Base-by-base conservation (phyloP, 2,888 invertebrate genomes). In the Nysson spinosus region DNA sequence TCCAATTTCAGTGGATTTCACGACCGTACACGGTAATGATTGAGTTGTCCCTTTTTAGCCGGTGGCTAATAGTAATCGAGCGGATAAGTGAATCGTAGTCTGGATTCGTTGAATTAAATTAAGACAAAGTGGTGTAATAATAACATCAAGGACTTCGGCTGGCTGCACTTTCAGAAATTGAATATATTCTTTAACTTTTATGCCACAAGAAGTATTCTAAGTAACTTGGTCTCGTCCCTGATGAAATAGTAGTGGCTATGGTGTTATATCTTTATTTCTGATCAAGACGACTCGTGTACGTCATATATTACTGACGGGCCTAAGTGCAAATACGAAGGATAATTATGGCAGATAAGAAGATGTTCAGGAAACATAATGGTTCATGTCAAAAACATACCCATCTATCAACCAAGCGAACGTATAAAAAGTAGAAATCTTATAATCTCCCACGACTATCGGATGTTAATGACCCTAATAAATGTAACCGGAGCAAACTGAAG, bases 401-500 rank as follows among this genome's bases (percentile, higher is more conserved):
- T 54, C 61, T 52, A 37, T 40, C 39, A 47, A 24, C 20, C 40
- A 57, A 55, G 60, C 46, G 54, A 47, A 39, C 32, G 39, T 43
- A 32, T 39, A 42, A 58, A 55, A 49, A 46, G 30, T 26, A 16
- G 22, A 12, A 16, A 24, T 28, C 37, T 52, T 42, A 51, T 64
- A 67, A 75, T 75, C 66, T 72, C 49, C 42, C 64, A 67, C 65
- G 61, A 55, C 52, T 72, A 67, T 84, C 81, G 75, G 73, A 83
- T 83, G 82, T 82, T 84, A 84, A 85, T 80, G 80, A 83, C 78
- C 81, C 62, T 81, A 83, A 84, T 82, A 81, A 83, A 83, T 74
- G 81, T 81, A 81, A 83, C 79, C 83, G 72, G 79, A 80, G 78
- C 76, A 35, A 24, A 66, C 69, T 57, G 35, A 61, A 68, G 78